Evolutionary conservation across 2,888 invertebrate species (phyloP).

Genomic region (Pantelozetes paolii): DNA sequence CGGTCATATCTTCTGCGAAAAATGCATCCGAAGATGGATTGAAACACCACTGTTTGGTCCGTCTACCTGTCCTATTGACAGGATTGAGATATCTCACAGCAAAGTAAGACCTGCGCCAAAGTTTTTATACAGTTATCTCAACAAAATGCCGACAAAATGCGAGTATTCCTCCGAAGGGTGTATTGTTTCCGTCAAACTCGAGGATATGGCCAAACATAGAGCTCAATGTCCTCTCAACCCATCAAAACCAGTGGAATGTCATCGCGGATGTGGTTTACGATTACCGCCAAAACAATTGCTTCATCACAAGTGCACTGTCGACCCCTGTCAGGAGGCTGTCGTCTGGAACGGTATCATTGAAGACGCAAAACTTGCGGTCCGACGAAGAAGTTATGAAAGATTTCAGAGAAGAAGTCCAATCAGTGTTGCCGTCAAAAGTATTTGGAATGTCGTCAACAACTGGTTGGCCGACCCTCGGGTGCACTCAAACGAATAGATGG

Average conservation of each 20-base stretch:
- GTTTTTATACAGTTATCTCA: slow-evolving; percentile 34
- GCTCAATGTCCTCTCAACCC: slow-evolving; percentile 40
- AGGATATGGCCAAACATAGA: slow-evolving; percentile 31
- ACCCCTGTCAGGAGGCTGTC: slow-evolving; percentile 39
- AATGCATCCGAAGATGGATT: slow-evolving; percentile 39
- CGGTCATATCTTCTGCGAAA: slow-evolving; percentile 40
- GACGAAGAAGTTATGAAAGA: slow-evolving; percentile 34
- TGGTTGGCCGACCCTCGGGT: slow-evolving; percentile 42
- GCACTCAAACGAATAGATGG: slow-evolving; percentile 5
- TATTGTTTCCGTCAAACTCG: slow-evolving; percentile 31
- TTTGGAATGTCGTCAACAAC: slow-evolving; percentile 38
- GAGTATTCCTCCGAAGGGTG: slow-evolving; percentile 35
- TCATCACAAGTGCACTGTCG: slow-evolving; percentile 38
- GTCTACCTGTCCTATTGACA: slow-evolving; percentile 39
- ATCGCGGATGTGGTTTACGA: slow-evolving; percentile 39
- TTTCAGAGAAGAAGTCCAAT: slow-evolving; percentile 32
- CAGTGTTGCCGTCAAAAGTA: slow-evolving; percentile 34
- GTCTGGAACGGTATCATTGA: slow-evolving; percentile 40
- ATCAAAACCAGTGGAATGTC: slow-evolving; percentile 36
- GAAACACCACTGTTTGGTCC: slow-evolving; percentile 36
- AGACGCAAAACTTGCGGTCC: slow-evolving; percentile 19
- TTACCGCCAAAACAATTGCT: slow-evolving; percentile 30
- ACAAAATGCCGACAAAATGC: slow-evolving; percentile 26
- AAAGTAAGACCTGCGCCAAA: slow-evolving; percentile 37
- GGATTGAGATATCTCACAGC: slow-evolving; percentile 24